Conservation (phyloP, 2,113 vertebrate species). For the Aspidoscelis tigris region DNA sequence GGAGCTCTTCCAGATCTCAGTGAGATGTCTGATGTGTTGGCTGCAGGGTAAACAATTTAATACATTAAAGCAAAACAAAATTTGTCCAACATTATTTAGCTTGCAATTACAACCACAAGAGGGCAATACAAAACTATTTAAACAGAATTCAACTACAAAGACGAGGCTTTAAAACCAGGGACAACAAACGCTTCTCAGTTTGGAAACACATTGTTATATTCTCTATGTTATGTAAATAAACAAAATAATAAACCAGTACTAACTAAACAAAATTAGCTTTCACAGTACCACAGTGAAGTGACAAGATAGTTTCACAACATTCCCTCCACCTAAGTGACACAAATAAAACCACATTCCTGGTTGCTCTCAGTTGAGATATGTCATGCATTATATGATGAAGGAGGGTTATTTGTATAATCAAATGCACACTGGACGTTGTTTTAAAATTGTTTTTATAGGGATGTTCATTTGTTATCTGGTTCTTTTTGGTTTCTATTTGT, state of each 20-base stretch:
- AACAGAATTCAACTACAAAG: neutral
- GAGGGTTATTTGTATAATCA: too few relatives aligned
- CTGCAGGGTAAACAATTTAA: constrained; percentile 9
- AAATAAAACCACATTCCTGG: too few relatives aligned
- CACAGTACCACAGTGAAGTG: too few relatives aligned
- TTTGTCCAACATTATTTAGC: neutral
- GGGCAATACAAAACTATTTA: constrained; percentile 16
- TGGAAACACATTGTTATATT: neutral
- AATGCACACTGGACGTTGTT: too few relatives aligned
- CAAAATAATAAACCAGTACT: neutral
- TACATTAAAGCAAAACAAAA: neutral
- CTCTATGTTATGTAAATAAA: neutral
- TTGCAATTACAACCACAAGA: constrained; percentile 13
- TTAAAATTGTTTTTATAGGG: too few relatives aligned
- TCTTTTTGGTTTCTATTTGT: too few relatives aligned
- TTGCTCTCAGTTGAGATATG: too few relatives aligned
- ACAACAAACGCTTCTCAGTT: neutral
- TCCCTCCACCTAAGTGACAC: too few relatives aligned
- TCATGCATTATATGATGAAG: too few relatives aligned
- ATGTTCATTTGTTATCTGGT: too few relatives aligned
- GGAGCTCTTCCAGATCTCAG: neutral
- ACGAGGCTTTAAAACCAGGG: neutral
- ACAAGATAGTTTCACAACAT: too few relatives aligned
- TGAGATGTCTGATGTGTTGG: neutral
- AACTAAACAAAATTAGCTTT: neutral